Evolutionary conservation across 2,888 invertebrate genomes (phyloP).

Genomic region (Neoitamus cyanurus): DNA sequence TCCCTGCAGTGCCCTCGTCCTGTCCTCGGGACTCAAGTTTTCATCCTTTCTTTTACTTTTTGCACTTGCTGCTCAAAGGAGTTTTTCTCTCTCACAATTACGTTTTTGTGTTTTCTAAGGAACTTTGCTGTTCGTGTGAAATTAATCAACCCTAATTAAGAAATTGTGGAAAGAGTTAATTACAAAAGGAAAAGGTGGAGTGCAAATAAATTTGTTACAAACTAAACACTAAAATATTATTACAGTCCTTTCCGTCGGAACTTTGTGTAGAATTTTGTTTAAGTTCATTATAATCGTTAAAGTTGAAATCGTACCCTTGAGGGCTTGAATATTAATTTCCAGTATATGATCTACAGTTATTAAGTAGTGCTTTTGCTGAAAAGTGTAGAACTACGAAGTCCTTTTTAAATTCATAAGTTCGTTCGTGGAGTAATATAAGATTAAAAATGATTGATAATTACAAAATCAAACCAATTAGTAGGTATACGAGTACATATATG

Average conservation of each 20-base stretch:
- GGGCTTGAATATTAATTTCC: background rate
- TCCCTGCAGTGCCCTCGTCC: constrained; percentile 11
- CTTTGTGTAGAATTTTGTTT: background rate
- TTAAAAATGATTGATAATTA: too few relatives aligned
- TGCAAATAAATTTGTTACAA: background rate
- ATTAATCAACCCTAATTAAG: constrained; percentile 43
- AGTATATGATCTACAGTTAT: background rate
- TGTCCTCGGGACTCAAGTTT: constrained; percentile 26
- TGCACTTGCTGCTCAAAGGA: constrained; percentile 7
- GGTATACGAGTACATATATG: too few relatives aligned
- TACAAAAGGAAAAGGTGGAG: background rate
- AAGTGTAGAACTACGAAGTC: too few relatives aligned
- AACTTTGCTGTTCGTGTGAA: constrained; percentile 39
- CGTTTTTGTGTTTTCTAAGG: constrained; percentile 34
- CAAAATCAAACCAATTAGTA: too few relatives aligned
- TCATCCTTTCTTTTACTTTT: constrained; percentile 31
- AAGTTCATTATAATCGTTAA: background rate
- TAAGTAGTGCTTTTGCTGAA: too few relatives aligned
- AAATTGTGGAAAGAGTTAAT: constrained; percentile 40
- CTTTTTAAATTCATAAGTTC: too few relatives aligned
- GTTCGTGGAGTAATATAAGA: too few relatives aligned
- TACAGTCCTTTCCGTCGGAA: background rate
- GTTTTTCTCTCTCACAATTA: constrained; percentile 23
- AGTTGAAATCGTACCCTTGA: background rate
- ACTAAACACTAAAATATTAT: constrained; percentile 11